phyloP scores from a whole-genome alignment of 2,888 invertebrate genomes.

The Phaonia tiefii region DNA sequence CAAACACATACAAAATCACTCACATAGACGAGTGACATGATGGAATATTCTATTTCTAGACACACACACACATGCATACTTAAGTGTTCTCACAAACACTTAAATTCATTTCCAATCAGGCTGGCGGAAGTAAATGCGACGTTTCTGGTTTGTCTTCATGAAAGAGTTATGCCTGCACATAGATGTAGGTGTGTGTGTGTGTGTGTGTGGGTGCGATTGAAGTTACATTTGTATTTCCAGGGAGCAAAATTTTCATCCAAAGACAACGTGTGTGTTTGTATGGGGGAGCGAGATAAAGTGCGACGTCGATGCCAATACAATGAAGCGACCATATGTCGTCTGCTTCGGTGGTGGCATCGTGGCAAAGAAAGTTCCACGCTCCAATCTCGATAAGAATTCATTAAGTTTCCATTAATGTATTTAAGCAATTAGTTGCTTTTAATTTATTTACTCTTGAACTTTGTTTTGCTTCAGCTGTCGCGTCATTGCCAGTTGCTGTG shows the following conservation, averaged over 20 bases:
- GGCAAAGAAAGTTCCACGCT: slow-evolving; percentile 24
- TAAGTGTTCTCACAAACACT: background rate
- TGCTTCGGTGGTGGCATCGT: background rate
- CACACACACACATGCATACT: background rate
- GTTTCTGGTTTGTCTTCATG: background rate
- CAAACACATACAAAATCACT: background rate
- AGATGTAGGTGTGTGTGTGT: background rate
- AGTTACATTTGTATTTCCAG: background rate
- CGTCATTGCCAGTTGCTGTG: background rate
- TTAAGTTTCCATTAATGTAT: slow-evolving; percentile 41
- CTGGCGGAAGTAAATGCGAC: slow-evolving; percentile 5
- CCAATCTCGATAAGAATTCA: slow-evolving; percentile 38
- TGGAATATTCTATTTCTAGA: background rate
- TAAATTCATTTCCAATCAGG: background rate
- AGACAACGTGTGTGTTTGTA: too few species aligned
- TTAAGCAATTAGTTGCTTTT: slow-evolving; percentile 42
- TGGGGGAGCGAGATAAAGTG: background rate
- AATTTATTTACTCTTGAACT: slow-evolving; percentile 41
- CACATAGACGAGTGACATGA: background rate
- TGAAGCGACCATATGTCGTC: slow-evolving; percentile 25
- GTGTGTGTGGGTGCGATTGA: background rate
- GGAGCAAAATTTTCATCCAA: too few species aligned
- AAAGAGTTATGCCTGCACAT: background rate
- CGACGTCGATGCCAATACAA: background rate
- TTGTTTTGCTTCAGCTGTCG: slow-evolving; percentile 8